Conservation (phyloP, 2,113 vertebrate species). For the Petaurus breviceps region DNA sequence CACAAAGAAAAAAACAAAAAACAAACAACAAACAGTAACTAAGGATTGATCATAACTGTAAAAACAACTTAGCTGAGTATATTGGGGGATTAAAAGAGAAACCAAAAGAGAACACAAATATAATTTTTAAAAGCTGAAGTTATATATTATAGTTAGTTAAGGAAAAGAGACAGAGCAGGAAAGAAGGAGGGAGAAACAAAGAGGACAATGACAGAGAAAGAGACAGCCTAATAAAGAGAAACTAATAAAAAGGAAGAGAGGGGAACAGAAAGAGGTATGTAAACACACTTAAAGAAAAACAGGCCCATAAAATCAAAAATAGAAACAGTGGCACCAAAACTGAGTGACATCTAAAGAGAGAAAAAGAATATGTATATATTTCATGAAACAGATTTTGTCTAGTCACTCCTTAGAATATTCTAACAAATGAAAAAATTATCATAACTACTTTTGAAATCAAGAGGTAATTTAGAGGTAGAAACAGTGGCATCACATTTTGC, state of each 20-base stretch:
- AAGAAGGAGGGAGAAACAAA: constrained; percentile 26
- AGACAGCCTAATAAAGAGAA: background rate
- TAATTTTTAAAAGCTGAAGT: background rate
- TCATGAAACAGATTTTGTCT: background rate
- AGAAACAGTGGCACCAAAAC: background rate
- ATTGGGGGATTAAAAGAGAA: background rate
- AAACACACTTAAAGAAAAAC: constrained; percentile 4
- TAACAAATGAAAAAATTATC: background rate
- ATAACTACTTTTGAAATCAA: background rate
- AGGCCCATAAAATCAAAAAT: constrained; percentile 13
- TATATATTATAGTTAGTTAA: constrained; percentile 21
- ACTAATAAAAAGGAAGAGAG: background rate
- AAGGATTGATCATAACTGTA: constrained; percentile 7
- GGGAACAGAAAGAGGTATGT: constrained; percentile 4
- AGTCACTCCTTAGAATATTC: background rate
- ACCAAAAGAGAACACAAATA: background rate
- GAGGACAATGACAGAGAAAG: constrained; percentile 11
- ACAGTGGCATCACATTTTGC: background rate
- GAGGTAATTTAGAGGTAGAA: background rate
- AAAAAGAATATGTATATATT: background rate
- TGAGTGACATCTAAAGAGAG: constrained; percentile 25
- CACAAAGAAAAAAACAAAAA: background rate
- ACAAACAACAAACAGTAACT: background rate
- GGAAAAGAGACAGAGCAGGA: background rate
- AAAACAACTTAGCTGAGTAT: background rate